A percentile compares a stretch with the other conserved stretches of the same genome.
Conservation (phyloP, 2,113 vertebrate genomes). For the Meleagris gallopavo region DNA sequence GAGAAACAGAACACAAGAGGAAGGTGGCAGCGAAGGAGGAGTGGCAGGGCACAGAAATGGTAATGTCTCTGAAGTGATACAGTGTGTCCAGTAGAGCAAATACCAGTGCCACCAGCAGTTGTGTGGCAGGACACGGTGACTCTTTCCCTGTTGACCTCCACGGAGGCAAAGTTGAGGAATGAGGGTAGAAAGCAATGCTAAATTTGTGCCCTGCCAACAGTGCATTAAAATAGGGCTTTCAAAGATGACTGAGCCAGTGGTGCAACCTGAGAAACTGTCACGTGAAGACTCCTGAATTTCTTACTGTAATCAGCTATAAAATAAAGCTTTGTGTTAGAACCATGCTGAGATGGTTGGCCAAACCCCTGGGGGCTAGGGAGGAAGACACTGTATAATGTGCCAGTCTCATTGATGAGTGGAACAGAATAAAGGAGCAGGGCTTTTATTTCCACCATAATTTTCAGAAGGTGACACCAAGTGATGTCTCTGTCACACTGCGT, state of each 20-base stretch:
- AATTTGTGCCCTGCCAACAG: neutral
- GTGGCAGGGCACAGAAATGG: neutral
- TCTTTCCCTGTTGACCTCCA: neutral
- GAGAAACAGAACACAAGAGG: neutral
- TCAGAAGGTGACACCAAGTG: neutral
- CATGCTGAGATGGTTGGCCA: neutral
- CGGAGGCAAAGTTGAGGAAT: neutral
- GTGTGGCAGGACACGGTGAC: neutral
- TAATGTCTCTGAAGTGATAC: neutral
- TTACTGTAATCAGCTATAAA: neutral
- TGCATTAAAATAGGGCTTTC: neutral
- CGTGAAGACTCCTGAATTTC: conserved; percentile 9
- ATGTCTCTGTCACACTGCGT: neutral
- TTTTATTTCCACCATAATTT: neutral
- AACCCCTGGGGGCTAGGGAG: neutral
- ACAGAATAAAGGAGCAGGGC: neutral
- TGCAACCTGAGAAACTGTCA: neutral
- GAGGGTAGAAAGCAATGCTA: neutral
- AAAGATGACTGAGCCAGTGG: neutral
- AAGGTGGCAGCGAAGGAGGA: neutral
- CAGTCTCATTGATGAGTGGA: neutral
- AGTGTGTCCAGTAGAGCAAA: accelerated
- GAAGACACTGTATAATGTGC: neutral
- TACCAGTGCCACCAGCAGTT: neutral
- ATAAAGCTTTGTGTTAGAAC: neutral